Evolutionary conservation across 2,113 vertebrate species (phyloP), one percentile per base, ranked within the genome.

Genomic region (Potamarius usumacintae): DNA sequence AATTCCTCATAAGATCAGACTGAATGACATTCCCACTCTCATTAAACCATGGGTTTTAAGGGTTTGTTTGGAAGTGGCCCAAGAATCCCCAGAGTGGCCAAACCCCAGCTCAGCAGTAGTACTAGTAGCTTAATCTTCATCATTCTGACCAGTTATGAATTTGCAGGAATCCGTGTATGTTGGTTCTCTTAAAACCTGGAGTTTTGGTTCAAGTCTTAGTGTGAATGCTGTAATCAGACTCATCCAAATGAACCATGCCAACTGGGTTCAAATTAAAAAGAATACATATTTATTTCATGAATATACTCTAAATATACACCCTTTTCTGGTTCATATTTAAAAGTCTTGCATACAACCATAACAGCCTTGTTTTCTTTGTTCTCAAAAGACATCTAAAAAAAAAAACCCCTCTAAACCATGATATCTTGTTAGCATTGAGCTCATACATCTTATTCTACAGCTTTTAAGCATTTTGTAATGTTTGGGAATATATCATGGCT

Each of bases 401-500:
- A 67, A 27, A 30, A 30, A 30, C 12, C 34, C 34, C 27, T 62
- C n/a, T 71, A 72, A 18, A 74, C 42, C 42, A 50, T 74, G 18
- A 22, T 48, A 74, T 74, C 20, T 50, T 50, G 20, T 25, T 52
- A 25, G 22, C 11, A 25, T 22, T 11, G 10, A 14, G 48, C 48
- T 77, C 5, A 52, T 22, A 34, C 9, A 17, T 72, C 30, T 42
- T 71, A 34, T 42, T 71, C 17, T 74, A 6, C 7, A 50, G 25
- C 11, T n/a, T 53, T 77, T 25, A 12, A 18, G 18, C 7, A 22
- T 10, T 76, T 76, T 52, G 50, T 76, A 25, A 76, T 76, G 42
- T 50, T 22, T 1, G 12, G 48, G 93, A 94, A 90, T 89, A 87
- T 92, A 94, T 94, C 93, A 91, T 89, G 92, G 91, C 88, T 91